Evolutionary conservation across 2,113 vertebrate species (phyloP).

Genomic region (cattle (Bos taurus)): DNA sequence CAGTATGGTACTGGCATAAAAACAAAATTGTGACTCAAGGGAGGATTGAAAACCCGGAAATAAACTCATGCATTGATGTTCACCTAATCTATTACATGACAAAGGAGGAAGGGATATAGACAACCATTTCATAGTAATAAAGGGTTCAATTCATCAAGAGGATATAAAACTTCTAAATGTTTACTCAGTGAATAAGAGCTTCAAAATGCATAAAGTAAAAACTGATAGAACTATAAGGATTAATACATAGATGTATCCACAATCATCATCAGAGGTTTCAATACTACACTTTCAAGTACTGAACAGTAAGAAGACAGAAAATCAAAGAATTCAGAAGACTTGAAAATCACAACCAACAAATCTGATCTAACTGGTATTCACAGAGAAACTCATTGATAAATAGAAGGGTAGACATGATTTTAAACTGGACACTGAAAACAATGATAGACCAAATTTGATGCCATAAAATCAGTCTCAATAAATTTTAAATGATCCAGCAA

Average conservation of each 20-base stretch:
- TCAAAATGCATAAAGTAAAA: not conserved
- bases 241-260: not conserved
- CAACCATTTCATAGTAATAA: not conserved
- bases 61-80: not conserved
- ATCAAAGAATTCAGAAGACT: not conserved
- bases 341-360: not conserved
- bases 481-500: not conserved
- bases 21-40: not conserved
- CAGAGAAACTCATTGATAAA: not conserved
- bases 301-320: not conserved
- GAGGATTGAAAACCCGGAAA: not conserved
- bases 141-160: not conserved
- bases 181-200: not conserved
- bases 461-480: not conserved
- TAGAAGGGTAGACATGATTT: not conserved
- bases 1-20: not conserved
- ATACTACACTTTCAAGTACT: not conserved
- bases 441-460: not conserved
- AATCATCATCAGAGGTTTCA: not conserved
- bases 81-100: not conserved
- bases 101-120: not conserved
- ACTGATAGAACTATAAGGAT: not conserved
- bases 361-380: not conserved
- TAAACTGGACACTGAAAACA: not conserved
- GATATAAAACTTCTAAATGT: not conserved